phyloP scores from a whole-genome alignment of 2,113 vertebrate species.

The Gadus chalcogrammus region DNA sequence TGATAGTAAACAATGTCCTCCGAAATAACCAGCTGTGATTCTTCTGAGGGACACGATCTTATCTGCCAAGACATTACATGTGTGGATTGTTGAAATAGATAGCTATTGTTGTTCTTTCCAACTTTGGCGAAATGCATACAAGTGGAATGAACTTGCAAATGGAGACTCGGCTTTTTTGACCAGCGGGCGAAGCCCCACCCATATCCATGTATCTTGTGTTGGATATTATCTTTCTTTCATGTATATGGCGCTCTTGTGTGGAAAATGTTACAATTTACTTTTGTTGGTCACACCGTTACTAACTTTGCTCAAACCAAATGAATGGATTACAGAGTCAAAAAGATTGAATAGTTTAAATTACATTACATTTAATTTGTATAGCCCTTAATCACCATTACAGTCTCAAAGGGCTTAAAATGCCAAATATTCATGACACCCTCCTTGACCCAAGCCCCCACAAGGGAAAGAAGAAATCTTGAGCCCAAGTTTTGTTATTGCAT shows the following conservation, averaged over 20 bases:
- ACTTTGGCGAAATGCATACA: not conserved
- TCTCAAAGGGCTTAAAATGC: too few relatives aligned
- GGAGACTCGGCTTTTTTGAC: conserved; percentile 36
- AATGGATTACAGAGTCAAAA: not conserved
- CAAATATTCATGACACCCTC: too few relatives aligned
- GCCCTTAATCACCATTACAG: too few relatives aligned
- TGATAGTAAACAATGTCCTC: too few relatives aligned
- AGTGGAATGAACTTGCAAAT: conserved; percentile 44
- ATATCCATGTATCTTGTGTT: conserved; percentile 30
- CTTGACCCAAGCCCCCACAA: too few relatives aligned
- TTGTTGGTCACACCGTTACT: too few relatives aligned
- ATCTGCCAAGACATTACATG: not conserved
- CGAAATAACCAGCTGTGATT: not conserved
- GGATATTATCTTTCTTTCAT: conserved; percentile 9
- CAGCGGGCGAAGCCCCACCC: conserved; percentile 62
- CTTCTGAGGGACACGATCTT: not conserved
- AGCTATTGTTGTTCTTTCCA: too few relatives aligned
- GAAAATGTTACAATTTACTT: not conserved
- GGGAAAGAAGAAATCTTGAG: too few relatives aligned
- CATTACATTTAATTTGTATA: too few relatives aligned
- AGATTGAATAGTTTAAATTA: not conserved
- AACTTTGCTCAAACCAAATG: not conserved
- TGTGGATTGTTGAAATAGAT: not conserved
- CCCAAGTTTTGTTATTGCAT: too few relatives aligned
- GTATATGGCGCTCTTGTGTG: not conserved